Conservation (phyloP, 2,888 invertebrate genomes). For the Glyphotaelius pellucidus region DNA sequence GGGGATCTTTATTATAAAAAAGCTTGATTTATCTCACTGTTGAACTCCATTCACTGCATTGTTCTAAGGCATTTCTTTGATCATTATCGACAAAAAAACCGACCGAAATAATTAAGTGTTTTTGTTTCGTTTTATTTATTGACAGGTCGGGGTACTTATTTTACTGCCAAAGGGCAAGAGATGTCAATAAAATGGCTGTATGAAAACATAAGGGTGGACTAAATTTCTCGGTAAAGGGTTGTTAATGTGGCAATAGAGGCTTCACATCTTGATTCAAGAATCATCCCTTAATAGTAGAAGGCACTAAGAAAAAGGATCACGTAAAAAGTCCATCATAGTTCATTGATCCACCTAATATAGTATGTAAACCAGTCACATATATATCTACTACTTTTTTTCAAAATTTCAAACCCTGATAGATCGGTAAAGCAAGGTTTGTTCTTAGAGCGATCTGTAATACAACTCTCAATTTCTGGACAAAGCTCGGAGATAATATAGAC, state of each 20-base stretch:
- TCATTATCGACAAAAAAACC: conserved; percentile 20
- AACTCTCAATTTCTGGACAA: neutral
- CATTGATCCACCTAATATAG: neutral
- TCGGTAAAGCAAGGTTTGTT: too few relatives aligned
- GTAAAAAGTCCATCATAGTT: neutral
- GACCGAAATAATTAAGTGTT: conserved; percentile 57
- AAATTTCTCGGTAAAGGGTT: conserved; percentile 60
- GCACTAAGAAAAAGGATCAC: neutral
- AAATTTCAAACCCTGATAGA: too few relatives aligned
- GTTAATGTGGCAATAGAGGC: conserved; percentile 15
- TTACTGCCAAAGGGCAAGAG: conserved; percentile 62
- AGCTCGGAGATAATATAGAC: neutral
- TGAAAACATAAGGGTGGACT: conserved; percentile 65
- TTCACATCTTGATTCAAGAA: neutral
- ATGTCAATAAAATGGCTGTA: conserved; percentile 63
- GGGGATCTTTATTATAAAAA: neutral
- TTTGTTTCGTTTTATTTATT: conserved; percentile 65
- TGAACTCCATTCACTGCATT: conserved; percentile 38
- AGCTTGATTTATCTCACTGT: neutral
- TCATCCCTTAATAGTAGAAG: neutral
- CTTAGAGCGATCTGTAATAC: too few relatives aligned
- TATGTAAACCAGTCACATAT: too few relatives aligned
- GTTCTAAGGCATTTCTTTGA: conserved; percentile 17
- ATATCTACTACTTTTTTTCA: too few relatives aligned
- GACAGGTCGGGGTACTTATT: conserved; percentile 62